Base-by-base conservation (phyloP, 2,113 vertebrate species). In the Eubucco bourcierii region DNA sequence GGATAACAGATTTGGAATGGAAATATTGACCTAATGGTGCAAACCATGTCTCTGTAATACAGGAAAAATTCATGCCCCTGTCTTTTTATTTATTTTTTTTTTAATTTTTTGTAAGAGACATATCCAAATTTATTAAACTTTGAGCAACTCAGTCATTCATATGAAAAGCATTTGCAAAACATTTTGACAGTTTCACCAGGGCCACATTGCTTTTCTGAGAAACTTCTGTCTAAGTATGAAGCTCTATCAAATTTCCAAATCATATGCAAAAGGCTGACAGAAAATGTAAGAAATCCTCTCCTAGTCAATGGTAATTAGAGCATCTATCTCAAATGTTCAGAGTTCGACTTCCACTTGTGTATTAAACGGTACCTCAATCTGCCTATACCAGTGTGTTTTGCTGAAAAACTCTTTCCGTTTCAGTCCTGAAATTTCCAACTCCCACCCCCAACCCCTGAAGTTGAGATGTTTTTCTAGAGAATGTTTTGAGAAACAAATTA, bases 1-100 rank as follows among this genome's bases (percentile, higher is more conserved):
- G 37, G 80, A 92, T 53, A 92, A 90, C 24, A 90, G 71, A 87
- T 91, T 80, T 82, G 50, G 71, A 93, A 70, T 39, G 46, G 46
- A 88, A 80, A 67, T 83, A 68, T 6, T 92, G 71, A 89, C 66
- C 44, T 92, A 84, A 75, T 77, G 34, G 60, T 41, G 14, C 18
- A 82, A 91, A 88, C 23, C 19, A 7, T 87, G 29, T 84, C 87
- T 74, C 74, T 82, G 20, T 63, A 80, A 65, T 39, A 59, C 2
- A 82, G 52, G 28, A 88, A 15, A 88, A 91, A 84, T 79, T 72
- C 80, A 80, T 64, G 10, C 4, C 84, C 7, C 15, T 73, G 10
- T 61, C 6, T 89, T 90, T 79, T 92, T 1, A 1, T 33, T 37
- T 29, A 9, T 56, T 28, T 29, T 15, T 4, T 27, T 88, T 33